A percentile compares a stretch with the other conserved stretches of the same genome.
Evolutionary conservation across 2,797 vertebrate species (phyloP).

Genomic region (Manis crassicaudata): DNA sequence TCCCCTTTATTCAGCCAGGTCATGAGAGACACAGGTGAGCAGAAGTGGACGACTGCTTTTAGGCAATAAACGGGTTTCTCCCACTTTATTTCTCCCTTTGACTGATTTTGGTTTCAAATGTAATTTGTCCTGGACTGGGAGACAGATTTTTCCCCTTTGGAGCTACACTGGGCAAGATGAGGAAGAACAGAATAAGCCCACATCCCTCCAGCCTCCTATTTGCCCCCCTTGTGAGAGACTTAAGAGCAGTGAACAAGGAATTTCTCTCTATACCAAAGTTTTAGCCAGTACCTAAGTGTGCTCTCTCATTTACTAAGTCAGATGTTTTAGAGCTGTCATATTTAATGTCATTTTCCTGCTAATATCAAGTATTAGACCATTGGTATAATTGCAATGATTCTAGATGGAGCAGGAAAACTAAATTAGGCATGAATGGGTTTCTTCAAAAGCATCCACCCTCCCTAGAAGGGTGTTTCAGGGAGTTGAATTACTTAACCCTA

Average conservation of each 20-base stretch:
- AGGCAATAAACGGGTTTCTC: too few relatives aligned
- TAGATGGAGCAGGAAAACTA: neutral
- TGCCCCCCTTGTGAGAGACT: neutral
- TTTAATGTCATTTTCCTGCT: neutral
- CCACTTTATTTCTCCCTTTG: too few relatives aligned
- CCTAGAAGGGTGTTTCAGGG: neutral
- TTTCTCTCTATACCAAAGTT: neutral
- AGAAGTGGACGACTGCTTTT: too few relatives aligned
- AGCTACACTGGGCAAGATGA: neutral
- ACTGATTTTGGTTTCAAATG: too few relatives aligned
- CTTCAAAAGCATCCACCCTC: neutral
- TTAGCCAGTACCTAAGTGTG: neutral
- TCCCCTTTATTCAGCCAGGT: too few relatives aligned
- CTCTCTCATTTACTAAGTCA: neutral
- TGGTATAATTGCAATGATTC: neutral
- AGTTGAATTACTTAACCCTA: neutral
- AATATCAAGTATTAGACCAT: neutral
- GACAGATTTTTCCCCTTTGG: too few relatives aligned
- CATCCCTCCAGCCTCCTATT: neutral
- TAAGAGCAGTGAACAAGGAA: neutral
- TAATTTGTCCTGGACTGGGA: too few relatives aligned
- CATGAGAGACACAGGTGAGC: too few relatives aligned
- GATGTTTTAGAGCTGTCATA: neutral
- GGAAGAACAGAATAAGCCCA: neutral
- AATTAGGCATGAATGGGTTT: neutral